phyloP scores from a whole-genome alignment of 2,113 vertebrate genomes.

The Eublepharis macularius region DNA sequence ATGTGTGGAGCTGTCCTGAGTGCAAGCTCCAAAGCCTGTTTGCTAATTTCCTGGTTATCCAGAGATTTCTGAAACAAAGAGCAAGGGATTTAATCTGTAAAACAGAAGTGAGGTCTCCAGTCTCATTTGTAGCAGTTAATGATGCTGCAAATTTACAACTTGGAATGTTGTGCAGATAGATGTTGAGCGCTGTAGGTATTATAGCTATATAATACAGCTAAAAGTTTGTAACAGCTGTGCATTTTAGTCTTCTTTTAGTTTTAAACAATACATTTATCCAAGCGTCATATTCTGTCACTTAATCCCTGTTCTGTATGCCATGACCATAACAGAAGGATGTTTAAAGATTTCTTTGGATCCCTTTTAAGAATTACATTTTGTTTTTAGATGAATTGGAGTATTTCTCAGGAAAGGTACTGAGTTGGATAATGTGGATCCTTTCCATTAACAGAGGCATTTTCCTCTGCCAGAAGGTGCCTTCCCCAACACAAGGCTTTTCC shows the following conservation, averaged over 20 bases:
- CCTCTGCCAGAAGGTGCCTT: too few relatives aligned
- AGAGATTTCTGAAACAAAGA: conserved; percentile 37
- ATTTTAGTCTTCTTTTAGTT: not conserved
- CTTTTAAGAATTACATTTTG: not conserved
- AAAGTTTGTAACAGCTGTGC: not conserved
- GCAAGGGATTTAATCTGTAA: not conserved
- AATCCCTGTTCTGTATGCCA: not conserved
- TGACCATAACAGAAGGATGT: not conserved
- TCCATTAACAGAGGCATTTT: too few relatives aligned
- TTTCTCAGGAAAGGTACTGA: not conserved
- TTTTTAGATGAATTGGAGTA: not conserved
- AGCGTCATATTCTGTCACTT: not conserved
- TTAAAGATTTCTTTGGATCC: not conserved
- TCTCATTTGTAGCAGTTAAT: conserved; percentile 44
- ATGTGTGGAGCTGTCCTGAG: conserved; percentile 12
- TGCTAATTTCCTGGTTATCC: conserved; percentile 21
- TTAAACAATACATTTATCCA: not conserved
- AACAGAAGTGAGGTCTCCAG: conserved; percentile 28
- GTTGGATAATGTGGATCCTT: too few relatives aligned
- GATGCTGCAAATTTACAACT: conserved; percentile 37
- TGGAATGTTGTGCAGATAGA: conserved; percentile 5
- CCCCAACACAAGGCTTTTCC: too few relatives aligned
- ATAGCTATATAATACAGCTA: not conserved
- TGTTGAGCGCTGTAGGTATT: not conserved
- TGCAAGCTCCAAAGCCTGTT: conserved; percentile 19